Evolutionary conservation across 2,797 vertebrate species (phyloP), one percentile per base, ranked within the genome.

Genomic region (Staurois parvus): DNA sequence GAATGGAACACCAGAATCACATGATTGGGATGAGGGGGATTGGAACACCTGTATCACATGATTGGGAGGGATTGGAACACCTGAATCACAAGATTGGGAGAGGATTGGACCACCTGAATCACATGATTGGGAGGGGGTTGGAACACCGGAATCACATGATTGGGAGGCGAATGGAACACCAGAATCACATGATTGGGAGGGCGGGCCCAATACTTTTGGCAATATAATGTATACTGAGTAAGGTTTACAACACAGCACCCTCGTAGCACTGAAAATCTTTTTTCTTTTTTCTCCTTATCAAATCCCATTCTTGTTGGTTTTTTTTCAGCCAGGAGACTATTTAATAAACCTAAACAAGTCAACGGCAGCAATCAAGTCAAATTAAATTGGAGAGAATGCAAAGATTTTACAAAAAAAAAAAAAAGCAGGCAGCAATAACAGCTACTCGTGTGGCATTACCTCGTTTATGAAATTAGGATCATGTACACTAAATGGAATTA

Each of bases 301-400:
- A 88, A 26, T 74, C 82, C 87, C 87, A 84, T 89, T 69, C 64
- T 52, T 81, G 52, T 26, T 88, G n/a, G 37, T 52, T 45, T 37
- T 87, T 37, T 91, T 87, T 88, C 0, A 0, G 79, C 15, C 73
- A 79, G 32, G 40, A 85, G 88, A 69, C n/a, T 77, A 87, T 88
- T 76, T 84, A 89, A 88, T 83, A 82, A 88, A 81, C 81, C 87
- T 89, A 86, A 79, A 84, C 72, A 80, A 26, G 67, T 86, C 3
- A 0, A 75, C 88, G 88, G 83, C 84, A 88, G 88, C 86, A 88
- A 89, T 81, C 87, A 87, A 84, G 88, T 84, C 76, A 88, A 56
- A 89, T 84, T 7, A 88, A 89, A 89, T 72, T 77, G 29, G 21
- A 88, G 90, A 88, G 37, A 74, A 40, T 28, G 21, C 29, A 17